These are phyloP conservation scores for Glaucidium brasilianum DNA, from an alignment of 2,113 vertebrate species.

Conservation along the genomic window DNA sequence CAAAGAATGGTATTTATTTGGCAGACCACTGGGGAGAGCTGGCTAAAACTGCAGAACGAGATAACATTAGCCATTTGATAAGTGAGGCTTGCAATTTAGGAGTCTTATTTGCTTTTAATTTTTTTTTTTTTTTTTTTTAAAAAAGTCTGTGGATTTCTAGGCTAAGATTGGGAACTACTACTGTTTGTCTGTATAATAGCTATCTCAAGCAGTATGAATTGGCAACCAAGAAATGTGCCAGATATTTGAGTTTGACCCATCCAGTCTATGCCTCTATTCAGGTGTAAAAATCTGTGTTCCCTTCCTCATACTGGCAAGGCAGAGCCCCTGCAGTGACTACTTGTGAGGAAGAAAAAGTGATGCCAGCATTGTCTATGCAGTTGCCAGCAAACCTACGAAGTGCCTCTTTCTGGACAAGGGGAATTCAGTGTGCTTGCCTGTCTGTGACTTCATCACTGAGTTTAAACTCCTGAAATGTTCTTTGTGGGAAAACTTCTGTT, in stretches of 20 bases:
- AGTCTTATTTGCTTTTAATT: slow-evolving; percentile 61
- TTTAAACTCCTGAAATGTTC: background rate
- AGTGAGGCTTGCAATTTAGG: slow-evolving; percentile 53
- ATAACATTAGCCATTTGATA: slow-evolving; percentile 59
- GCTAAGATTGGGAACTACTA: background rate
- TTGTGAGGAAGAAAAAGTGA: background rate
- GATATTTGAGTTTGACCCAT: background rate
- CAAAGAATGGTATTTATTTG: slow-evolving; percentile 64
- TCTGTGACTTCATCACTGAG: background rate
- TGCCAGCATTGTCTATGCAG: background rate
- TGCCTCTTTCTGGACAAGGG: background rate
- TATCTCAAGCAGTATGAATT: background rate
- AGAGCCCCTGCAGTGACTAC: background rate
- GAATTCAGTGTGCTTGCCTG: background rate
- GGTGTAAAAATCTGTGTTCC: background rate
- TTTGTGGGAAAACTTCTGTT: background rate
- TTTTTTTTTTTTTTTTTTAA: too few relatives aligned
- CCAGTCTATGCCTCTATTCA: background rate
- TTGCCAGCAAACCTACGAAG: background rate
- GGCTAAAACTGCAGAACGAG: slow-evolving; percentile 51
- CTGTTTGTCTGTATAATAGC: background rate
- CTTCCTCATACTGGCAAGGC: background rate
- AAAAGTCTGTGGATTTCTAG: background rate
- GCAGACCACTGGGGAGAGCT: slow-evolving; percentile 59
- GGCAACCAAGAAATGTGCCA: background rate